These are phyloP conservation scores for Agraylea sexmaculata DNA, from an alignment of 1,140 invertebrate genomes.

Conservation along the genomic window DNA sequence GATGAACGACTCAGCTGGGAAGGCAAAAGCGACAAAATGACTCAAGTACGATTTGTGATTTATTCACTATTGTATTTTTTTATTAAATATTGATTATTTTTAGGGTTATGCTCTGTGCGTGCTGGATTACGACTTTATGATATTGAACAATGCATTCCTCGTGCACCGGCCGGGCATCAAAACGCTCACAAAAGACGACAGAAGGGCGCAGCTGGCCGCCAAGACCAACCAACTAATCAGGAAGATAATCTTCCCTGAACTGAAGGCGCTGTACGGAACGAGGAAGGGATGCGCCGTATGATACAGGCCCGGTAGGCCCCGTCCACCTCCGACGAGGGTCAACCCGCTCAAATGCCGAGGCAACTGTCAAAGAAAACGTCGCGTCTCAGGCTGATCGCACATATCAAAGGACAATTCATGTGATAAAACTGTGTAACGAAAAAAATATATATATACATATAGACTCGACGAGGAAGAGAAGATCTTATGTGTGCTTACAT, in stretches of 20 bases:
- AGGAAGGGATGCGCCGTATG: constrained; percentile 72
- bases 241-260: constrained; percentile 70
- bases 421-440: neutral
- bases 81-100: constrained; percentile 23
- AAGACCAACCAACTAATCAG: constrained; percentile 70
- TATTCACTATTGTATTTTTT: too few relatives aligned
- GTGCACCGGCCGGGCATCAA: constrained; percentile 82
- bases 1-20: constrained; percentile 82
- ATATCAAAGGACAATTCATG: neutral
- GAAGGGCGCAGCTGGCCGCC: constrained; percentile 58
- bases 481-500: constrained; percentile 2
- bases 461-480: constrained; percentile 1
- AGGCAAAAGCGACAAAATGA: constrained; percentile 88
- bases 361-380: constrained; percentile 5
- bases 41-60: constrained; percentile 66
- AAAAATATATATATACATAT: neutral
- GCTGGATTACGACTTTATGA: constrained; percentile 80
- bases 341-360: neutral
- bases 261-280: constrained; percentile 70
- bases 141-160: constrained; percentile 79
- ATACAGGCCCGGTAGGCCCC: constrained; percentile 21
- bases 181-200: constrained; percentile 61
- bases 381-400: neutral
- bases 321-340: neutral
- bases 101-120: constrained; percentile 81